Base-by-base conservation (phyloP, 2,797 vertebrate genomes). In the Sebastes matsubarae region DNA sequence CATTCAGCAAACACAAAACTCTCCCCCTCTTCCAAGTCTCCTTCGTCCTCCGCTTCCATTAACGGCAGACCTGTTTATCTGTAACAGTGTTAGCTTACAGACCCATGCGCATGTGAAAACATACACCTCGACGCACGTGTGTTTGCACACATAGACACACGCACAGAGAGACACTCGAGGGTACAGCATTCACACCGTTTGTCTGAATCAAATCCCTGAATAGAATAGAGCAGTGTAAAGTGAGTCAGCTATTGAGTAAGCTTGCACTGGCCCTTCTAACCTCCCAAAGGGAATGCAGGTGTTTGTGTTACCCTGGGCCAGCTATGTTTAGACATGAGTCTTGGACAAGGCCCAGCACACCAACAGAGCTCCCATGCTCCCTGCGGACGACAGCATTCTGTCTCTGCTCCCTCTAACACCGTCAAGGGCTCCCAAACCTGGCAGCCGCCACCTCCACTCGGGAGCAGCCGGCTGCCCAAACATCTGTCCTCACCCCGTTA, bases 241-340 rank as follows among this genome's bases (percentile, higher is more conserved):
- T 91, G 92, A 94, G 74, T 93, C 89, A 90, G 86, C 80, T 77
- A 81, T 60, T 87, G 86, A 90, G 85, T 84, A 77, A 91, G 92
- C 85, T 81, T 24, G 29, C 76, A 16, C 65, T 34, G 79, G 83
- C 70, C 87, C 80, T 70, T 79, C 63, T 84, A 59, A 73, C 86
- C 91, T 92, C 93, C 93, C 93, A 75, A 38, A 85, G 90, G 91
- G 88, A 89, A 79, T 91, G 84, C 90, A 94, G 93, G 92, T 94
- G 93, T 94, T 91, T 93, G 89, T 91, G 87, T 92, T 91, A 88
- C 79, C 82, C 74, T 60, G 68, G 83, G 86, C 87, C 78, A 71
- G 88, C 88, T 92, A 91, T 94, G 92, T 94, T 94, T 93, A 92
- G 90, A 92, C 89, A 89, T 32, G 80, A 86, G 79, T 83, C 83